Evolutionary conservation across 2,888 invertebrate species (phyloP), one percentile per base, ranked within the genome.

Genomic region (Entomobrya proxima): DNA sequence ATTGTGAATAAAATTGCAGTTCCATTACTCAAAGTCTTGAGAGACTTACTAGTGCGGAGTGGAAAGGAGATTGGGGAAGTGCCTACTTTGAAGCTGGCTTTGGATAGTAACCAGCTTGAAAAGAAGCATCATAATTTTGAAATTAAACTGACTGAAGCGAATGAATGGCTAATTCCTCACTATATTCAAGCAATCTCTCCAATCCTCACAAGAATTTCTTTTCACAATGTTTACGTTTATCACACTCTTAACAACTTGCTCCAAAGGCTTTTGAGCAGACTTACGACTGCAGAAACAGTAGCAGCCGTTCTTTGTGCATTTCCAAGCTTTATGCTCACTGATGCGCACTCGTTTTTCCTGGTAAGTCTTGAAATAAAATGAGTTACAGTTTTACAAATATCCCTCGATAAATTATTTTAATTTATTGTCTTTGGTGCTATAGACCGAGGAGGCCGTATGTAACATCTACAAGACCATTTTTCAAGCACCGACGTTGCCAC

Each of bases 91-190:
- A 55, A 81, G 13, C 18, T 58, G 27, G 9, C 7, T 30, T 50
- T 58, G 6, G 1, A 7, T n/a, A 13, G 13, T 24, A 30, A 37
- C 13, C 15, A 11, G 44, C 6, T n/a, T n/a, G n/a, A n/a, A n/a
- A n/a, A n/a, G n/a, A n/a, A n/a, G n/a, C n/a, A n/a, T n/a, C n/a
- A n/a, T 21, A 13, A 18, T n/a, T 75, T 40, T 27, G 15, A 58
- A 1, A 24, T 82, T n/a, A 32, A 30, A 6, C 27, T 82, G 15
- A 44, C 37, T 2, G 35, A 44, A 24, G 35, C 32, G 3, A 82
- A 61, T 18, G 35, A 75, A 13, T 82, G 74, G 74, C 15, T 74
- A 0, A 47, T 75, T 35, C 82, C 82, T 0, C 82, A 82, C 37
- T 74, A 58, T 47, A 15, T 82, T 21, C 35, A 82, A 13, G 61